phyloP scores from a whole-genome alignment of 2,797 vertebrate species.

The Cottoperca gobio region DNA sequence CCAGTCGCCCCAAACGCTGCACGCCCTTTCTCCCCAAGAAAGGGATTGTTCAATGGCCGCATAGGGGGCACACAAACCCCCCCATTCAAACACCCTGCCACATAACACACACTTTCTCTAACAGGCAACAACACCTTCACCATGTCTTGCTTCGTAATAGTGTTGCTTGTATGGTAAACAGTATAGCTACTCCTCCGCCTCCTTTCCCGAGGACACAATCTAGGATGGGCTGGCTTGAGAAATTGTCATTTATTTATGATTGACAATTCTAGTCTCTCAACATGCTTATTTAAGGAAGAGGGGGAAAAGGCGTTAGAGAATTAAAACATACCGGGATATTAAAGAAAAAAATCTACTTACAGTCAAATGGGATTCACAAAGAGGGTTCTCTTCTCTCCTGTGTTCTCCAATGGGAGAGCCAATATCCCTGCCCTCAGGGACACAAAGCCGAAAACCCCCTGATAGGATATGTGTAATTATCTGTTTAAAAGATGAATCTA shows the following conservation, averaged over 20 bases:
- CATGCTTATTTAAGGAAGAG: rapidly evolving
- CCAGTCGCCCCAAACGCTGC: constrained; percentile 60
- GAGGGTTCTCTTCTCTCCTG: constrained; percentile 53
- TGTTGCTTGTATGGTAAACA: neutral
- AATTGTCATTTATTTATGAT: neutral
- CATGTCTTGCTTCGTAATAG: neutral
- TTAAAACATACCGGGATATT: neutral
- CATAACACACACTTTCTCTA: constrained; percentile 4
- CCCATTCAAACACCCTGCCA: constrained; percentile 14
- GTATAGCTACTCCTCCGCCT: neutral
- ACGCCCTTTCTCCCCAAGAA: constrained; percentile 65
- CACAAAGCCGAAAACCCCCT: neutral
- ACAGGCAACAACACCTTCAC: neutral
- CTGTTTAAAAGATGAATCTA: neutral
- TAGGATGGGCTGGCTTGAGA: constrained; percentile 29
- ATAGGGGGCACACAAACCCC: constrained; percentile 20
- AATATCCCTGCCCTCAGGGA: constrained; percentile 19
- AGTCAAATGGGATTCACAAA: constrained; percentile 68
- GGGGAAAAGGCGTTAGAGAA: rapidly evolving
- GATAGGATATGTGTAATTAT: neutral
- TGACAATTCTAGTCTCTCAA: neutral
- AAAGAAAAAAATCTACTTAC: constrained; percentile 64
- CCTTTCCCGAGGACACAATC: constrained; percentile 30
- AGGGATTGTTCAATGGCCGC: constrained; percentile 69
- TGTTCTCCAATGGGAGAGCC: constrained; percentile 47